Evolutionary conservation across 1,140 invertebrate species (phyloP).

Genomic region (Oryzaephilus surinamensis): DNA sequence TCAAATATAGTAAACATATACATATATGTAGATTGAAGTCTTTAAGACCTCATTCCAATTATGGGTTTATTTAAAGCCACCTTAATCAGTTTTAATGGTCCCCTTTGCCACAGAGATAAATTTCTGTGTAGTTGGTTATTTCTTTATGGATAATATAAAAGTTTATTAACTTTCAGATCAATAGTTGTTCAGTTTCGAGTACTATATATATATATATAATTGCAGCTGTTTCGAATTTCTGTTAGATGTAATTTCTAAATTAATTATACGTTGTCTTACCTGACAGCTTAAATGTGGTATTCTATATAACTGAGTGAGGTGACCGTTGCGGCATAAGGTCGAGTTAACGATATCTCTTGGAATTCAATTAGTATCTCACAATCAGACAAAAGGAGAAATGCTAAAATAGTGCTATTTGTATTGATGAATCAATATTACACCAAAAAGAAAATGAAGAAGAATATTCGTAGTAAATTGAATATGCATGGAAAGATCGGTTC

Average conservation of each 20-base stretch:
- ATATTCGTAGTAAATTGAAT: neutral
- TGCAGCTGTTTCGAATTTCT: neutral
- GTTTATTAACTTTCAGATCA: constrained; percentile 7
- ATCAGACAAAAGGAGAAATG: no score
- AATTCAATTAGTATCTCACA: constrained; percentile 20
- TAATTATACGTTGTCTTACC: constrained; percentile 3
- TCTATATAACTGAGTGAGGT: neutral
- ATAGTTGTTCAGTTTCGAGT: neutral
- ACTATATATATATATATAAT: neutral
- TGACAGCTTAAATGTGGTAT: constrained; percentile 7
- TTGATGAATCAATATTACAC: neutral
- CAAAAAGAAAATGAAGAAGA: neutral
- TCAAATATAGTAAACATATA: neutral
- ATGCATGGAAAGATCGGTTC: neutral
- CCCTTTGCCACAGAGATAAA: no score
- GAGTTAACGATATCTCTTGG: constrained; percentile 18
- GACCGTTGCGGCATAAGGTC: constrained; percentile 5
- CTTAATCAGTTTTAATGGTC: no score
- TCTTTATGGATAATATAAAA: constrained; percentile 5
- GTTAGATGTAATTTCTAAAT: neutral
- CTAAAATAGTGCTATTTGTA: neutral
- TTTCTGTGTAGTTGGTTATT: no score
- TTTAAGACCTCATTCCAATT: no score
- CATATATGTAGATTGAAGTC: neutral
- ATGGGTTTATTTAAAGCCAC: no score